Percentiles rank a stretch among this genome's conserved stretches.
Conservation (phyloP, 2,888 invertebrate species). For the Drosophila mimica region DNA sequence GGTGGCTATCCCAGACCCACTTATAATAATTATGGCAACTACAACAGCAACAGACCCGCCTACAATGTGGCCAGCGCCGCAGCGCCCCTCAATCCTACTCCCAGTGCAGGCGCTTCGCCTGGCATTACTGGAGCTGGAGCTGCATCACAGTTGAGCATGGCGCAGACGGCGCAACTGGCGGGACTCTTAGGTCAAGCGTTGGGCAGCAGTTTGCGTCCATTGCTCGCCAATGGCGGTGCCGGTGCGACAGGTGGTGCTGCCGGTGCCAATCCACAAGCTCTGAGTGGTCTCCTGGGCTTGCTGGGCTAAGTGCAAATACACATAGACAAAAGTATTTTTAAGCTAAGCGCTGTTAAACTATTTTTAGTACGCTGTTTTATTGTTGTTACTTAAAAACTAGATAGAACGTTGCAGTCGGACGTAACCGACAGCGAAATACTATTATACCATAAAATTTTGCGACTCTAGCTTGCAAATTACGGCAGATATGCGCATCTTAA, state of each 20-base stretch:
- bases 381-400: slow-evolving; percentile 1
- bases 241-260: slow-evolving; percentile 45
- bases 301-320: slow-evolving; percentile 48
- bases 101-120: slow-evolving; percentile 11
- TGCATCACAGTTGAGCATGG: slow-evolving; percentile 52
- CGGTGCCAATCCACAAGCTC: slow-evolving; percentile 57
- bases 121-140: slow-evolving; percentile 13
- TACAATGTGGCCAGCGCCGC: slow-evolving; percentile 32
- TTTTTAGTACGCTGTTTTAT: slow-evolving; percentile 3
- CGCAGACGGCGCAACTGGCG: slow-evolving; percentile 76
- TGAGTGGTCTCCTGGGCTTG: slow-evolving; percentile 54
- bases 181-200: slow-evolving; percentile 77
- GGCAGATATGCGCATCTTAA: too few species aligned
- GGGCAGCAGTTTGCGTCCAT: slow-evolving; percentile 75
- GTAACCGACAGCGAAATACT: too few species aligned
- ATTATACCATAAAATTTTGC: too few species aligned
- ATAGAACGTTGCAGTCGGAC: too few species aligned
- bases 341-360: slow-evolving; percentile 7
- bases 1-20: slow-evolving; percentile 51
- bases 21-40: slow-evolving; percentile 35
- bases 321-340: slow-evolving; percentile 27
- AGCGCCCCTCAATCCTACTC: slow-evolving; percentile 3
- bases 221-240: slow-evolving; percentile 66
- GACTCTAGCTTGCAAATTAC: too few species aligned
- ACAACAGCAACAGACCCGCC: slow-evolving; percentile 33